A percentile compares a stretch with the other conserved stretches of the same genome.
Evolutionary conservation across 2,888 invertebrate genomes (phyloP).

Genomic region (Sinotaia quadrata): DNA sequence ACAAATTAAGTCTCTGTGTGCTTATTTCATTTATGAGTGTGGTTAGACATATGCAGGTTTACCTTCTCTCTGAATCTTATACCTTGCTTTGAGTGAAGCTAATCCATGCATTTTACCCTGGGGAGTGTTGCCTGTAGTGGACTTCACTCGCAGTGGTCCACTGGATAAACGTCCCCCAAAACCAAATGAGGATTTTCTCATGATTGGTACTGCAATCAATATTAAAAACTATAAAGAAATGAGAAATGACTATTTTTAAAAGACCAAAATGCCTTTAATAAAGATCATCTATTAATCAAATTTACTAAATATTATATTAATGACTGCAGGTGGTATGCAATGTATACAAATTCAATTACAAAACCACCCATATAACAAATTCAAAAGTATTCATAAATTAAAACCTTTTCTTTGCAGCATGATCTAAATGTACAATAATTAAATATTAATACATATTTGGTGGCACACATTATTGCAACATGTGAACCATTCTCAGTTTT

Average conservation of each 20-base stretch:
- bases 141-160: conserved; percentile 45
- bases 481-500: no score
- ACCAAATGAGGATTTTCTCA: conserved; percentile 37
- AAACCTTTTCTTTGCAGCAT: no score
- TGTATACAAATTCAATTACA: not conserved
- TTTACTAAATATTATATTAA: not conserved
- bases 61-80: no score
- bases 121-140: conserved; percentile 15
- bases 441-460: no score
- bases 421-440: no score
- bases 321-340: not conserved
- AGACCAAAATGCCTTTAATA: not conserved
- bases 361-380: not conserved
- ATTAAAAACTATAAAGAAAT: not conserved
- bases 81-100: no score
- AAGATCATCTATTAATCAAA: not conserved
- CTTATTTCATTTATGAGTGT: no score
- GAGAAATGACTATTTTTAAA: not conserved
- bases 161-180: conserved; percentile 30
- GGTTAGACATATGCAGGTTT: no score
- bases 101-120: conserved; percentile 12
- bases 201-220: conserved; percentile 1
- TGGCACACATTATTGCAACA: no score
- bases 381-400: not conserved
- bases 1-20: no score